Evolutionary conservation across 2,797 vertebrate species (phyloP).

Genomic region (Atherinosoma microstoma): DNA sequence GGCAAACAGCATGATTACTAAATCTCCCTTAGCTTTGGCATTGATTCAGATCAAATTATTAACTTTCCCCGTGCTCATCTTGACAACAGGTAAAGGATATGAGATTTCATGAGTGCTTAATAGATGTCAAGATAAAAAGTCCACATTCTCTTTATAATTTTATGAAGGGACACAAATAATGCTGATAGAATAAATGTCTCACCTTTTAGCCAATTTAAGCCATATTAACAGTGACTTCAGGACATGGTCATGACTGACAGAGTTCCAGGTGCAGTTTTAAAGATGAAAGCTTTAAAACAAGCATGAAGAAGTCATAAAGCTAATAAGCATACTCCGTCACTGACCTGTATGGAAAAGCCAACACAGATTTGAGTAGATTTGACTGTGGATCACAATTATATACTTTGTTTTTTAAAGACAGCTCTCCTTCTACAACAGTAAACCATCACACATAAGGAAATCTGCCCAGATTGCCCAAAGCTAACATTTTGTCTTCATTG

Average conservation of each 20-base stretch:
- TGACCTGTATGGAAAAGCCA: slow-evolving; percentile 8
- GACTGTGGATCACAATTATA: slow-evolving; percentile 5
- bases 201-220: not conserved
- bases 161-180: not conserved
- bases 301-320: not conserved
- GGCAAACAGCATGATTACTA: slow-evolving; percentile 21
- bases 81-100: slow-evolving; percentile 20
- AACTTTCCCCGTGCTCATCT: slow-evolving; percentile 23
- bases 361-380: slow-evolving; percentile 10
- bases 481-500: slow-evolving; percentile 1
- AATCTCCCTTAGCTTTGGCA: slow-evolving; percentile 53
- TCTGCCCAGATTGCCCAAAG: slow-evolving; percentile 9
- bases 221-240: not conserved
- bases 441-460: slow-evolving; percentile 23
- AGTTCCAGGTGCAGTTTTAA: not conserved
- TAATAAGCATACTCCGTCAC: not conserved
- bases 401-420: not conserved
- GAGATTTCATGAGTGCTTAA: not conserved
- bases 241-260: not conserved
- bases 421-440: slow-evolving; percentile 8
- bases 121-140: not conserved
- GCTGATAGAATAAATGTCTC: not conserved
- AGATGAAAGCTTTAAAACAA: not conserved
- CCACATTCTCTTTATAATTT: slow-evolving; percentile 5
- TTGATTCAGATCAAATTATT: slow-evolving; percentile 31